phyloP scores from a whole-genome alignment of 2,113 vertebrate genomes.

The Gnathonemus longibarbis region DNA sequence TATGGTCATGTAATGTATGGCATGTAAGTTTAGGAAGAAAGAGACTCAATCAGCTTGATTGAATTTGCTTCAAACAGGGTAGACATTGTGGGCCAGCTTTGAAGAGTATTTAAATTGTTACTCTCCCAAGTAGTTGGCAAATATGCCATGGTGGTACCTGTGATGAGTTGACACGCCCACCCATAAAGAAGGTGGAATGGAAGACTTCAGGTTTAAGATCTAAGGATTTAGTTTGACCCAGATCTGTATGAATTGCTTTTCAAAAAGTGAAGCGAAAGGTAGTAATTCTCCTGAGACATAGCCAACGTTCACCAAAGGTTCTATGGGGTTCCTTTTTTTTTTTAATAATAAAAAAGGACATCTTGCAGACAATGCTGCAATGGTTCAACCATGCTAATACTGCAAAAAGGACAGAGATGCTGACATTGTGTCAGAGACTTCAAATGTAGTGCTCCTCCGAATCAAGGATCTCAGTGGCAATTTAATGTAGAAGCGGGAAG shows the following conservation, averaged over 20 bases:
- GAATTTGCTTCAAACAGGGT: conserved; percentile 8
- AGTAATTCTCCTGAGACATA: conserved; percentile 25
- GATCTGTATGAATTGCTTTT: conserved; percentile 37
- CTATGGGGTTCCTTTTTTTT: conserved; percentile 39
- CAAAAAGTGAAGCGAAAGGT: conserved; percentile 48
- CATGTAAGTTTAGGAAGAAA: conserved; percentile 23
- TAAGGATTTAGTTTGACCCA: conserved; percentile 22
- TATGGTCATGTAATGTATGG: conserved; percentile 15
- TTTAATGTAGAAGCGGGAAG: conserved; percentile 19
- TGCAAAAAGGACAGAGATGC: conserved; percentile 20
- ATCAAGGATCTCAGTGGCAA: conserved; percentile 13
- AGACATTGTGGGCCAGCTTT: conserved; percentile 40
- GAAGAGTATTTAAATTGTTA: conserved; percentile 37
- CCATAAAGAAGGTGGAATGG: background rate
- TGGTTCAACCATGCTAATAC: conserved; percentile 34
- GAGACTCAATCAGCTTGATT: conserved; percentile 24
- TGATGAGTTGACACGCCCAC: background rate
- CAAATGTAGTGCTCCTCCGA: conserved; percentile 18
- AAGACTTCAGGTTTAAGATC: background rate
- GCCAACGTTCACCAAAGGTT: conserved; percentile 53
- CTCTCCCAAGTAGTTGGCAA: conserved; percentile 5
- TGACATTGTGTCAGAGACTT: background rate
- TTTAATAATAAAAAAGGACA: conserved; percentile 26
- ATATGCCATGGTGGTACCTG: background rate
- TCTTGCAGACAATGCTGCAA: conserved; percentile 37